Percentiles rank a stretch among this genome's conserved stretches.
Conservation (phyloP, 2,113 vertebrate species). For the Pipra filicauda region DNA sequence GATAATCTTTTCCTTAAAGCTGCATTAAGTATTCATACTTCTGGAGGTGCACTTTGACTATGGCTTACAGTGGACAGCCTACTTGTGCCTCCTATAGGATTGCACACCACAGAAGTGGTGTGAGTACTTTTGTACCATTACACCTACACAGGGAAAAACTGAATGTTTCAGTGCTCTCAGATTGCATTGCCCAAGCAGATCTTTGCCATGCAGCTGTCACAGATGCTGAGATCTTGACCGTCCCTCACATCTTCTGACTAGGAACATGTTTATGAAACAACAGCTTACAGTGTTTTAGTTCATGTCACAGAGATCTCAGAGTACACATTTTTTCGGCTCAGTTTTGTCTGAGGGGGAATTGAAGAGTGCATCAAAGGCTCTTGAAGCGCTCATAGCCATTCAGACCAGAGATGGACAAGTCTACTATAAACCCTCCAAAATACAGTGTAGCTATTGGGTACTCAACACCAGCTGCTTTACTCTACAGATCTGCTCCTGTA, state of each 20-base stretch:
- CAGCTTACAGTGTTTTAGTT: not conserved
- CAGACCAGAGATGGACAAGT: not conserved
- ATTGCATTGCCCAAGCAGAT: accelerated
- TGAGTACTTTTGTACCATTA: not conserved
- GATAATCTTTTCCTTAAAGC: not conserved
- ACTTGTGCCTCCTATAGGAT: not conserved
- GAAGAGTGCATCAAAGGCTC: not conserved
- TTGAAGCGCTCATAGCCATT: not conserved
- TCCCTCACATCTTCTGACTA: not conserved
- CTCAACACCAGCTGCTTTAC: accelerated
- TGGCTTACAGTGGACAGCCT: not conserved
- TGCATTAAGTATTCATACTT: not conserved
- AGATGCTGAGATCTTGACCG: not conserved
- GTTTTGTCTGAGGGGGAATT: not conserved
- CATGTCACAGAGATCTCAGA: not conserved
- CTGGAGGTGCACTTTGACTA: not conserved
- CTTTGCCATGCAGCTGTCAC: not conserved
- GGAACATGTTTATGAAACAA: not conserved
- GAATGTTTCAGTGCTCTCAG: not conserved
- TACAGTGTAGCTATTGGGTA: not conserved
- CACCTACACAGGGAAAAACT: not conserved
- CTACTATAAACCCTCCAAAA: not conserved
- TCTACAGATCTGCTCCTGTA: not conserved
- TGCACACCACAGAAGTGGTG: no score
- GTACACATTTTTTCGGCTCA: not conserved